phyloP scores from a whole-genome alignment of 64 coral and sea anemone genomes.

The Porites australiensis region DNA sequence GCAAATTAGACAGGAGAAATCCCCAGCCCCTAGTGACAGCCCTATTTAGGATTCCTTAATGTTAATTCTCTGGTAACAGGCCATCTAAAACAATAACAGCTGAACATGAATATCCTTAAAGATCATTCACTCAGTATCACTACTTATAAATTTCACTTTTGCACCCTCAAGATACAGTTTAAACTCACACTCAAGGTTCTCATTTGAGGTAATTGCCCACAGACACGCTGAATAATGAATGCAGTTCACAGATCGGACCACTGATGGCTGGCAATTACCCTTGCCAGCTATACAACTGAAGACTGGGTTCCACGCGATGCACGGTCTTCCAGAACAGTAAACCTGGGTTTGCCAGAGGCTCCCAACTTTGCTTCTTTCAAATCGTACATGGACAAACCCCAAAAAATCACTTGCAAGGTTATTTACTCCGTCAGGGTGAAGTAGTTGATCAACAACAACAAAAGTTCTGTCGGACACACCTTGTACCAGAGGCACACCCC shows the following conservation, averaged over 20 bases:
- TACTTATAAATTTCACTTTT: constrained; percentile 40
- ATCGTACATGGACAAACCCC: constrained; percentile 90
- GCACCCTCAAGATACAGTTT: constrained; percentile 69
- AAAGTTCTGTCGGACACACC: constrained; percentile 74
- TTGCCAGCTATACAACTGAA: constrained; percentile 8
- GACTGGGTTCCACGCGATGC: constrained; percentile 86
- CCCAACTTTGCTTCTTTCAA: constrained; percentile 77
- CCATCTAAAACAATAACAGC: not conserved
- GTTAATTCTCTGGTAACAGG: not conserved
- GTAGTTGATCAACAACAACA: constrained; percentile 81
- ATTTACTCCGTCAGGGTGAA: constrained; percentile 59
- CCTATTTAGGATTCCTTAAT: too few species aligned
- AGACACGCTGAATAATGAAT: constrained; percentile 86
- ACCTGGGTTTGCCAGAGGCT: constrained; percentile 66
- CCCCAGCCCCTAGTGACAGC: too few species aligned
- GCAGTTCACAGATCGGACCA: constrained; percentile 66
- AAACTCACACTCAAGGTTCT: constrained; percentile 72
- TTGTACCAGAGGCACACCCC: constrained; percentile 84
- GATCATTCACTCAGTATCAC: not conserved
- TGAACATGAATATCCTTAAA: too few species aligned
- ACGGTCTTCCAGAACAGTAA: constrained; percentile 87
- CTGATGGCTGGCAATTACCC: not conserved
- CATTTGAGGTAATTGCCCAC: constrained; percentile 91
- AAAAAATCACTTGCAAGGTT: constrained; percentile 58
- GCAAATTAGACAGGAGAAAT: too few species aligned